Evolutionary conservation across 2,113 vertebrate genomes (phyloP), one percentile per base, ranked within the genome.

Genomic region (Psettodes erumei): DNA sequence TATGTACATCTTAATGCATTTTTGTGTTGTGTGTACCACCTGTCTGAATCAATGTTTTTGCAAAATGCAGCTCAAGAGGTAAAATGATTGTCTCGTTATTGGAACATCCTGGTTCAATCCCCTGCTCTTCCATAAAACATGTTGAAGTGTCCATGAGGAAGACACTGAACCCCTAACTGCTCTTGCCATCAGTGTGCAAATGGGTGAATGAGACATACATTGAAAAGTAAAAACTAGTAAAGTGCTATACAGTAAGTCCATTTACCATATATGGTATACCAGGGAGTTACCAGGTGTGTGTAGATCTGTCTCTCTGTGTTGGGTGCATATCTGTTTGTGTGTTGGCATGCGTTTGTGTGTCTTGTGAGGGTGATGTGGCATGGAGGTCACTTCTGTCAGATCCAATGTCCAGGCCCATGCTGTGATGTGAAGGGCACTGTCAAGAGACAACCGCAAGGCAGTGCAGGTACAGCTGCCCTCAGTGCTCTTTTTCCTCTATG

Each of bases 391-490:
- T 94, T 91, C 88, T 97, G 95, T 97, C 95, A 96, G 89, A 94
- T 95, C 90, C 56, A 86, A 92, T 95, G 88, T 90, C 90, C 88
- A 61, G 67, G 71, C 85, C 63, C 92, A 87, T 92, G 93, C 94
- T 91, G 94, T 74, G 54, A 95, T 94, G 93, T 94, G 95, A 96
- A 95, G 93, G 94, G 91, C 89, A 89, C 91, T 94, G 95, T 92
- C 96, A 94, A 85, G 92, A 91, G 94, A 91, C 86, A 90, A 93
- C 94, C 92, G 90, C 82, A 79, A 93, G 94, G 92, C 79, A 87
- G 71, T 86, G 76, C 95, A 95, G 95, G 90, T 94, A 92, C 93
- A 88, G 92, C 87, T 91, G 88, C 94, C 94, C 92, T 82, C 62
- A 62, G 62, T 85, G 90, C 88, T 93, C 85, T 88, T 86, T 89